Base-by-base conservation (phyloP, 1,140 invertebrate genomes). In the Listronotus oregonensis region DNA sequence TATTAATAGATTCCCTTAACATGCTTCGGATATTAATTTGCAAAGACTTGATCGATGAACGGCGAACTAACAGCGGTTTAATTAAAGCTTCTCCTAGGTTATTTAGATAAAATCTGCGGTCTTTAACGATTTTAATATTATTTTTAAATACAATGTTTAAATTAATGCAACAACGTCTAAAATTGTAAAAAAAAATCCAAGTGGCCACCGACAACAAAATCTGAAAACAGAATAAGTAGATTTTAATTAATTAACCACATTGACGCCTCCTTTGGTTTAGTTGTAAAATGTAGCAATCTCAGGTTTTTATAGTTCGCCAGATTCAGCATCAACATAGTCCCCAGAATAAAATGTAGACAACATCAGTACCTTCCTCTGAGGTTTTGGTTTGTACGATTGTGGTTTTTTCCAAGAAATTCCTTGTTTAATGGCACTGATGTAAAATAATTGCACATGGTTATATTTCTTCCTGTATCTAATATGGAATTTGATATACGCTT, bases 281-380 rank as follows among this genome's bases (percentile, higher is more conserved):
- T 80, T 79, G 58, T 82, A 81, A 72, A 76, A 77, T 37, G 69
- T 71, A 21, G 81, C 73, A 10, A 81, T 80, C 54, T 81, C 76
- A 32, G 80, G 78, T 65, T 80, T 80, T 27, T 37, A 11, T 10
- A 12, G 10, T 18, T 50, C 39, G 5, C 51, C 65, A 42, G 43
- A 57, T 46, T 58, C 49, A 39, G 64, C 50, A 55, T 71, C 66
- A 44, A 71, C 72, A 40, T 39, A 15, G 31, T 65, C 61, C 64
- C 57, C 66, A 11, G 15, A 37, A 66, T 75, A 70, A 54, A 75
- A 59, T 27, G 64, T 71, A 14, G 73, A 75, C 31, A 75, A 34
- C 7, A 69, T 34, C 18, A 74, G 37, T 58, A 21, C 40, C 6
- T 10, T 21, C 21, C 7, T 8, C 6, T 32, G 39, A 44, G 69